A percentile compares a stretch with the other conserved stretches of the same genome.
Conservation (phyloP, 1,140 invertebrate species). For the Vanessa atalanta region DNA sequence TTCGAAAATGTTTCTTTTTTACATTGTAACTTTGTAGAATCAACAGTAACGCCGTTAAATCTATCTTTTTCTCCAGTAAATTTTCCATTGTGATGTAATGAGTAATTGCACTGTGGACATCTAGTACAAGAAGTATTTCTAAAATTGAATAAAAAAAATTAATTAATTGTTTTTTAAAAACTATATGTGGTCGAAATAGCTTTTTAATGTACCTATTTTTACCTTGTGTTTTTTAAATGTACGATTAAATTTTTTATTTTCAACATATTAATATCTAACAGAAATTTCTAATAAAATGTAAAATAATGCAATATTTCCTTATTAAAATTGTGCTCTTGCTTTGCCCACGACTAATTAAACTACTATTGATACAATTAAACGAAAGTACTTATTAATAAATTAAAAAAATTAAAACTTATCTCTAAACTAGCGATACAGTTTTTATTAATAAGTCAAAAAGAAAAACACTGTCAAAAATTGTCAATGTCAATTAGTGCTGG, state of each 20-base stretch:
- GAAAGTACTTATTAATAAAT: too few relatives aligned
- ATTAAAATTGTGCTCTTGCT: too few relatives aligned
- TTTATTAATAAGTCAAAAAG: too few relatives aligned
- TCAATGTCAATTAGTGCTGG: too few relatives aligned
- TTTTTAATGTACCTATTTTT: neutral
- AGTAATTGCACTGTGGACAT: conserved; percentile 11
- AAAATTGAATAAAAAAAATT: conserved; percentile 4
- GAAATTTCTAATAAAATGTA: neutral
- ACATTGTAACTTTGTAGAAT: conserved; percentile 80
- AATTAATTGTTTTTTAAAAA: neutral
- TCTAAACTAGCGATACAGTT: too few relatives aligned
- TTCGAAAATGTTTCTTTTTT: conserved; percentile 66
- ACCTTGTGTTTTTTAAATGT: neutral
- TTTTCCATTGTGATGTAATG: conserved; percentile 13
- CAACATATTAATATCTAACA: neutral
- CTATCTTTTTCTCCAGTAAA: conserved; percentile 81
- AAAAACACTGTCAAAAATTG: too few relatives aligned
- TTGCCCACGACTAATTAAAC: too few relatives aligned
- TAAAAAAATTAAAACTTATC: too few relatives aligned
- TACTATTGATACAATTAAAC: too few relatives aligned
- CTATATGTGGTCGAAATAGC: neutral
- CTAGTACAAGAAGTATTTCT: conserved; percentile 27
- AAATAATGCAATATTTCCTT: too few relatives aligned
- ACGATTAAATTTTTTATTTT: conserved; percentile 2
- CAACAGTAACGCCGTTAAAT: conserved; percentile 83